These are phyloP conservation scores for Lumbricus terrestris DNA, from an alignment of 2,888 invertebrate genomes.

Conservation along the genomic window DNA sequence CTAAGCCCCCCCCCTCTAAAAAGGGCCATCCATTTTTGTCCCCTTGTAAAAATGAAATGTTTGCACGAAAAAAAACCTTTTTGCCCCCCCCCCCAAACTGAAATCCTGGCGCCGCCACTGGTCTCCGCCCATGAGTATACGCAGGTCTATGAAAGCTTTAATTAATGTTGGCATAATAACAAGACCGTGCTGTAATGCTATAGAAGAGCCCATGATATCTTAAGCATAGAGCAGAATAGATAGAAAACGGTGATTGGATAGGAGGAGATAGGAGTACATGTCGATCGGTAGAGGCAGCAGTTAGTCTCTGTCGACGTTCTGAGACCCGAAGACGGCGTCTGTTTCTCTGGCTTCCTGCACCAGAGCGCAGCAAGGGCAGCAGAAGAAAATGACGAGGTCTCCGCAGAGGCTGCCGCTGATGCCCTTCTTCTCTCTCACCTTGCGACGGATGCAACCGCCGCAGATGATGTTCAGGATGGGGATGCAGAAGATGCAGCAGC, in stretches of 20 bases:
- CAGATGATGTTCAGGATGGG: slow-evolving; percentile 45
- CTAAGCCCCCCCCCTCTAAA: too few relatives aligned
- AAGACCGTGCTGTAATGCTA: background rate
- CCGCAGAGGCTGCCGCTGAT: slow-evolving; percentile 45
- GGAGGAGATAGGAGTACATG: too few relatives aligned
- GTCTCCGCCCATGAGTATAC: too few relatives aligned
- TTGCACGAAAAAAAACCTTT: too few relatives aligned
- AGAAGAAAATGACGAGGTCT: slow-evolving; percentile 45
- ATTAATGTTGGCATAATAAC: background rate
- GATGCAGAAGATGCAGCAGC: slow-evolving; percentile 45
- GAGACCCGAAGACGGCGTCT: background rate
- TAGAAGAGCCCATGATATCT: background rate
- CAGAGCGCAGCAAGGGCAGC: slow-evolving; percentile 47
- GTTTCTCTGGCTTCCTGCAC: slow-evolving; percentile 49
- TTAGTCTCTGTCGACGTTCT: slow-evolving; percentile 33
- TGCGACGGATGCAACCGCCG: slow-evolving; percentile 44
- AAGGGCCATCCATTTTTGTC: too few relatives aligned
- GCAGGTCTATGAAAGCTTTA: too few relatives aligned
- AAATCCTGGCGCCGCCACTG: too few relatives aligned
- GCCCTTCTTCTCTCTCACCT: slow-evolving; percentile 47
- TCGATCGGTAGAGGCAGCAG: background rate
- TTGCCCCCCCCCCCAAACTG: too few relatives aligned
- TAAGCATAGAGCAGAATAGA: background rate
- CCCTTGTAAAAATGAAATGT: too few relatives aligned
- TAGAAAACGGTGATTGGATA: background rate